A percentile compares a stretch with the other conserved stretches of the same genome.
Evolutionary conservation across 2,888 invertebrate genomes (phyloP).

Genomic region (Reticulitermes lucifugus): DNA sequence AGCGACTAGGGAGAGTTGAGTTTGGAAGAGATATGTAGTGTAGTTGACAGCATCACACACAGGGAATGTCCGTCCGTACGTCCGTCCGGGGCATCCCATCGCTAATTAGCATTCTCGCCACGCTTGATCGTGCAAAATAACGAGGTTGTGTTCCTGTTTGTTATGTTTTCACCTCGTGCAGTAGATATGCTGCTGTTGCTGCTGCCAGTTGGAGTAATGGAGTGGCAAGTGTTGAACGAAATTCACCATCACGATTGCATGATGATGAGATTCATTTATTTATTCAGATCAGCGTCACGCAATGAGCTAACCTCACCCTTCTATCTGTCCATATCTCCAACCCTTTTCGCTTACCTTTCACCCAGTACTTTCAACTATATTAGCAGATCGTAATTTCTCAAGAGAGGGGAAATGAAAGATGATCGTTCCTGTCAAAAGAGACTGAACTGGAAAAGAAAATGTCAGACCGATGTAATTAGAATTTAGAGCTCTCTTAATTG

Average conservation of each 20-base stretch:
- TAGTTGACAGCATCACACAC: not conserved
- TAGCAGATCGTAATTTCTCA: too few relatives aligned
- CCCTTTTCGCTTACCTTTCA: not conserved
- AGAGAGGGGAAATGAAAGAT: too few relatives aligned
- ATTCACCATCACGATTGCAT: conserved; percentile 40
- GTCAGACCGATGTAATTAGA: too few relatives aligned
- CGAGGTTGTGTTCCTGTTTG: conserved; percentile 34
- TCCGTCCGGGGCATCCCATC: conserved; percentile 1
- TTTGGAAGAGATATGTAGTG: not conserved
- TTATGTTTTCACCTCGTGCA: conserved; percentile 24
- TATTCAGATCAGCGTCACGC: conserved; percentile 13
- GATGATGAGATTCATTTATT: conserved; percentile 38
- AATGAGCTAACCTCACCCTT: too few relatives aligned
- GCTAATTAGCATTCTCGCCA: conserved; percentile 38
- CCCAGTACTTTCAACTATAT: too few relatives aligned
- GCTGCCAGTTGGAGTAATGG: conserved; percentile 17
- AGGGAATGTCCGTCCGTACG: not conserved
- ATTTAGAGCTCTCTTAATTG: too few relatives aligned
- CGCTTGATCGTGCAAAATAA: conserved; percentile 41
- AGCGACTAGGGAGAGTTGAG: not conserved
- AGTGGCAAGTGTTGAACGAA: conserved; percentile 39
- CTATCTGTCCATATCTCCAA: not conserved
- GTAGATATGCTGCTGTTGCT: not conserved
- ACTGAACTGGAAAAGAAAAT: too few relatives aligned
- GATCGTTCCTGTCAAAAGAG: too few relatives aligned